Evolutionary conservation across 2,797 vertebrate genomes (phyloP), one percentile per base, ranked within the genome.

Genomic region (Octomys mimax): DNA sequence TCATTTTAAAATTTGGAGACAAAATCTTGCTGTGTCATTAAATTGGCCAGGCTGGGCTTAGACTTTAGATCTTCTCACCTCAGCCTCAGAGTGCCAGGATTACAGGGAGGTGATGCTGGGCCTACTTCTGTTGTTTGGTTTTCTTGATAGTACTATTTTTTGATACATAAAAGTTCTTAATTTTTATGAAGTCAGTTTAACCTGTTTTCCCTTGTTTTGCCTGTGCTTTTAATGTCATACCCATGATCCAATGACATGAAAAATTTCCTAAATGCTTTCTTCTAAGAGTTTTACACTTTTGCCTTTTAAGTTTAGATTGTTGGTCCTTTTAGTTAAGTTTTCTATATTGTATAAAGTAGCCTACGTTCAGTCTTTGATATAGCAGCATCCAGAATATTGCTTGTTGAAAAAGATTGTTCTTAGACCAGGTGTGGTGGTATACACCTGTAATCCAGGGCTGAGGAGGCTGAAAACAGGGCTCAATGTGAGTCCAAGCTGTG

Each of bases 371-470:
- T 87, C n/a, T 80, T 93, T 93, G 36, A 2, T 36, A 21, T 28
- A 36, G 83, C 52, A 52, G 52, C 61, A 70, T 39, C 71, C 19
- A 86, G 12, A 64, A 59, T 21, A 82, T n/a, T 14, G 11, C 70
- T 89, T 97, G 31, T 95, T 94, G 78, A 85, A 92, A 42, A 82
- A 92, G 39, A 70, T 11, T 73, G 8, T 85, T 33, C 52, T 57
- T 57, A 54, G 52, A 57, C 54, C 54, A 16, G 14, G 54, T 54
- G 52, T 54, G 13, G 52, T 54, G 0, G 14, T 16, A 16, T 14
- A 57, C 14, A 4, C 52, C 13, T 57, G 16, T 16, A 57, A 57
- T 57, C 16, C 54, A 57, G 54, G 4, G 16, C 54, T 57, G 16
- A 16, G 54, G 4, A 57, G 54, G 14, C 54, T 57, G 54, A 14